Evolutionary conservation across 2,888 invertebrate species (phyloP).

Genomic region (Hypselothyrea guttata): DNA sequence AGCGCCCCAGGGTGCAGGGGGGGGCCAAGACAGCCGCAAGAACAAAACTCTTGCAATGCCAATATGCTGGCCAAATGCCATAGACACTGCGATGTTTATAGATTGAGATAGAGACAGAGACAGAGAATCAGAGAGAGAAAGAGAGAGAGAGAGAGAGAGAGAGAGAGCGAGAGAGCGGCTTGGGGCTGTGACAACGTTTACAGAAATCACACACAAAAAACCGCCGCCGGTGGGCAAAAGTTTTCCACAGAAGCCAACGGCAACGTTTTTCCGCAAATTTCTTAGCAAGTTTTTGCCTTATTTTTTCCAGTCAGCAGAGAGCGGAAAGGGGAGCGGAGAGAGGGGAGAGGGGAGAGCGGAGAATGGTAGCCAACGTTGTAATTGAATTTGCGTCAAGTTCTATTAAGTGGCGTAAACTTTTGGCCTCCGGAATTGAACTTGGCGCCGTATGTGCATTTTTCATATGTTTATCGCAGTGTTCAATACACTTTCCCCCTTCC

Average conservation of each 20-base stretch:
- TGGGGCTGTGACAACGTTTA: conserved; percentile 58
- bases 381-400: conserved; percentile 78
- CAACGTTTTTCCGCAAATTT: conserved; percentile 74
- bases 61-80: conserved; percentile 46
- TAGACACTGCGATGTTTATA: conserved; percentile 8
- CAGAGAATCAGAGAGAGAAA: conserved; percentile 1
- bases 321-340: not conserved
- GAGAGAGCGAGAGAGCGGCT: conserved; percentile 1
- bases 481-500: conserved; percentile 44
- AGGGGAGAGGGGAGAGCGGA: not conserved
- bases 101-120: not conserved
- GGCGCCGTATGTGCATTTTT: conserved; percentile 74
- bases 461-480: conserved; percentile 75
- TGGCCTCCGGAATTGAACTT: conserved; percentile 67
- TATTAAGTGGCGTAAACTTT: conserved; percentile 77
- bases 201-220: conserved; percentile 52
- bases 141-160: not conserved
- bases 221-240: conserved; percentile 53
- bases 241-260: conserved; percentile 46
- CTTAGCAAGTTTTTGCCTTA: conserved; percentile 56
- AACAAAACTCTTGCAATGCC: conserved; percentile 51
- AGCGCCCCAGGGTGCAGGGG: conserved; percentile 9
- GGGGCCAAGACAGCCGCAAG: conserved; percentile 56
- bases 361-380: conserved; percentile 50
- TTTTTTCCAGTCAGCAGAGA: conserved; percentile 7